These are phyloP conservation scores for Andrena haemorrhoa DNA, from an alignment of 2,888 invertebrate species.

Conservation along the genomic window DNA sequence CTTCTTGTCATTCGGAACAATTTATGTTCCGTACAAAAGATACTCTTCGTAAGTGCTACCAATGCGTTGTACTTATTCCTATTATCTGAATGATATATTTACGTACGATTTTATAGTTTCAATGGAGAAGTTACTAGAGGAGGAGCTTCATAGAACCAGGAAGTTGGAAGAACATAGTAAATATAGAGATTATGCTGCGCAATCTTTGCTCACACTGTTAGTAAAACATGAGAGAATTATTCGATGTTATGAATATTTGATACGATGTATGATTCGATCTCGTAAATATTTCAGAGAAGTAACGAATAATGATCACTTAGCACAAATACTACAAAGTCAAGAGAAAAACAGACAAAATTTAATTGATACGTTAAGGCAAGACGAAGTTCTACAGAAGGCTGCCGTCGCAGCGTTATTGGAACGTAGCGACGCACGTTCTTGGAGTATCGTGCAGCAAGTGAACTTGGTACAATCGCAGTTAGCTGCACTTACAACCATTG, in stretches of 20 bases:
- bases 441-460: slow-evolving; percentile 92
- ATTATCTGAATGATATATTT: not conserved
- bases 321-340: slow-evolving; percentile 87
- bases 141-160: slow-evolving; percentile 88
- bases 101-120: slow-evolving; percentile 84
- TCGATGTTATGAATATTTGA: slow-evolving; percentile 17
- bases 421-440: slow-evolving; percentile 90
- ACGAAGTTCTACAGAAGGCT: slow-evolving; percentile 90
- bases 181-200: slow-evolving; percentile 86
- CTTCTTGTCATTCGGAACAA: slow-evolving; percentile 86
- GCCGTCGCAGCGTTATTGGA: slow-evolving; percentile 90
- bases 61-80: not conserved
- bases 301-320: slow-evolving; percentile 87
- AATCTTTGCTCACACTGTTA: slow-evolving; percentile 89
- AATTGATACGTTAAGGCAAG: slow-evolving; percentile 88
- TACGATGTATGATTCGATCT: not conserved
- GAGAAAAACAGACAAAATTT: slow-evolving; percentile 88
- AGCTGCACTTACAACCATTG: slow-evolving; percentile 90
- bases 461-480: slow-evolving; percentile 90
- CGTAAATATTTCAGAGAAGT: slow-evolving; percentile 85
- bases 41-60: slow-evolving; percentile 85
- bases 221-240: slow-evolving; percentile 74
- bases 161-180: slow-evolving; percentile 88
- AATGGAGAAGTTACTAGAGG: slow-evolving; percentile 90
- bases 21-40: slow-evolving; percentile 88